Evolutionary conservation across 2,888 invertebrate genomes (phyloP).

Genomic region (Drosophila putrida): DNA sequence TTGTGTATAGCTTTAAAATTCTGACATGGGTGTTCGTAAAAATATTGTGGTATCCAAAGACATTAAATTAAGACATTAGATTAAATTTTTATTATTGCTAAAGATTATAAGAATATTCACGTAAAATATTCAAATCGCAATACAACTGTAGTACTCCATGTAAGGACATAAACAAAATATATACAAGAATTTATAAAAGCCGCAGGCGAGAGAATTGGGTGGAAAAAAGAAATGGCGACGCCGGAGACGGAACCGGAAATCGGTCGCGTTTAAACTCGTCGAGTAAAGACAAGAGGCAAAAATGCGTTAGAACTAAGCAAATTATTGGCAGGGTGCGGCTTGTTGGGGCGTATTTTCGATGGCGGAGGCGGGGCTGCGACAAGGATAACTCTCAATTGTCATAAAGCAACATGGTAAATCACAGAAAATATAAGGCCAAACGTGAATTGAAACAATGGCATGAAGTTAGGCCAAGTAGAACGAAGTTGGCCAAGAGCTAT

Average conservation of each 20-base stretch:
- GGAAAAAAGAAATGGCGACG: slow-evolving; percentile 48
- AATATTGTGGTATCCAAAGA: no score
- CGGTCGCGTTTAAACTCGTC: slow-evolving; percentile 63
- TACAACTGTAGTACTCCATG: not conserved
- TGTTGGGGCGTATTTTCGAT: not conserved
- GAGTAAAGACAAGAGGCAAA: slow-evolving; percentile 19
- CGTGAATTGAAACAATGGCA: slow-evolving; percentile 24
- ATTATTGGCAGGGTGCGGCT: slow-evolving; percentile 42
- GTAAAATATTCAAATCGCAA: not conserved
- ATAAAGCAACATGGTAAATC: slow-evolving; percentile 47
- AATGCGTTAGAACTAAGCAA: slow-evolving; percentile 45
- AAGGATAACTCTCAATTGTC: slow-evolving; percentile 56
- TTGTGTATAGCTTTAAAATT: no score
- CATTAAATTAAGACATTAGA: no score
- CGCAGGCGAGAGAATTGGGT: not conserved
- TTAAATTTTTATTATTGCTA: no score
- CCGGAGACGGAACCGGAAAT: slow-evolving; percentile 71
- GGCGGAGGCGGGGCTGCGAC: not conserved
- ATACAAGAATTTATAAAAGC: not conserved
- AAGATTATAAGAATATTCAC: no score
- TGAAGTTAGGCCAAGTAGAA: not conserved
- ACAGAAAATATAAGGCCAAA: slow-evolving; percentile 33
- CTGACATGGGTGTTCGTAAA: no score
- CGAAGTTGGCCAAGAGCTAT: slow-evolving; percentile 25
- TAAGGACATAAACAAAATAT: not conserved